phyloP scores from a whole-genome alignment of 2,113 vertebrate genomes.

The Pionites leucogaster region DNA sequence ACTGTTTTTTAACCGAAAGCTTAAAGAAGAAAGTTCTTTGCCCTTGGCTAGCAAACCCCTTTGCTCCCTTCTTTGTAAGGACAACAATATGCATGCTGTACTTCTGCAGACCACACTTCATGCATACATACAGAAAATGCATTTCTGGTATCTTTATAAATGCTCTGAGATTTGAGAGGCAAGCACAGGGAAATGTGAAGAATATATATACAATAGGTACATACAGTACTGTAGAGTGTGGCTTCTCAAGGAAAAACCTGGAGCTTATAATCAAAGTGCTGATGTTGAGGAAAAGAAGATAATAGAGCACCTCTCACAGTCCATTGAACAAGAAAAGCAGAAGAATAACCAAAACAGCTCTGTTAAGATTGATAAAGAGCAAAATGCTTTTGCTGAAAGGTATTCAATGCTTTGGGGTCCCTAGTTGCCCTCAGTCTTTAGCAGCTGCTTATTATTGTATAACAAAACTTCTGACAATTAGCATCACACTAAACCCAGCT shows the following conservation, averaged over 20 bases:
- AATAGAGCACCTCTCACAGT: background rate
- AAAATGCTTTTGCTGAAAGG: background rate
- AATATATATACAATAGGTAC: background rate
- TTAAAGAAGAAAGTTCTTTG: constrained; percentile 45
- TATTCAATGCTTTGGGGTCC: background rate
- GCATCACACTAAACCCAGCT: constrained; percentile 28
- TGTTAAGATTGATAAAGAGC: background rate
- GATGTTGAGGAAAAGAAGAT: background rate
- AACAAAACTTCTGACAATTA: constrained; percentile 43
- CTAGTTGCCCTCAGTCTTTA: background rate
- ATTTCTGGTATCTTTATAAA: background rate
- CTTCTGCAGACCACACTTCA: background rate
- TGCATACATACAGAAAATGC: background rate
- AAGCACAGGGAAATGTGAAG: background rate
- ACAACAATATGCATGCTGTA: background rate
- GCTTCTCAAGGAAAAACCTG: background rate
- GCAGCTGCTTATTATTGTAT: constrained; percentile 37
- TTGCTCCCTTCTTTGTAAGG: constrained; percentile 12
- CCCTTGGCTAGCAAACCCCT: constrained; percentile 48
- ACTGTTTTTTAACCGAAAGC: constrained; percentile 32
- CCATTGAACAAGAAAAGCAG: background rate
- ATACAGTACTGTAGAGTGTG: background rate
- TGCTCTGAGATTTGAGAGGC: background rate
- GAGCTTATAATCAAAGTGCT: background rate
- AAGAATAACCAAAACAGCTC: background rate